A percentile compares a stretch with the other conserved stretches of the same genome.
phyloP scores from a whole-genome alignment of 35 echinoderm and acorn worm genomes.

The Anneissia japonica region DNA sequence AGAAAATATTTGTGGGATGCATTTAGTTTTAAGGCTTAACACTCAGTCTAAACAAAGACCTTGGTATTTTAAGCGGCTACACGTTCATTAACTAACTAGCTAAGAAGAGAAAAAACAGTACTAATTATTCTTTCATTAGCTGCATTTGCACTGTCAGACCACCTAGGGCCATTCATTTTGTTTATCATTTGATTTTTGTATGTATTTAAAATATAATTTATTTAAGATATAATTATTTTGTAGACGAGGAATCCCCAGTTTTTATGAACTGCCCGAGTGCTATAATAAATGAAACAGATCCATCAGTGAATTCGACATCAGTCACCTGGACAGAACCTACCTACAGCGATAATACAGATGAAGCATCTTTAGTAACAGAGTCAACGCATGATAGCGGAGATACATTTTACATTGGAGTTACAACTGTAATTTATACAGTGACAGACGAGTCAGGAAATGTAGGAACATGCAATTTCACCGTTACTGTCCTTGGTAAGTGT shows the following conservation, averaged over 20 bases:
- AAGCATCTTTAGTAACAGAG: background rate
- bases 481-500: constrained; percentile 30
- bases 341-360: background rate
- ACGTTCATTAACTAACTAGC: too few species aligned
- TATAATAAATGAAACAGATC: background rate
- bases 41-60: too few species aligned
- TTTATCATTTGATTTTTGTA: too few species aligned
- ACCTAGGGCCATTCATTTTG: too few species aligned
- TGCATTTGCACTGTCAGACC: too few species aligned
- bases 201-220: too few species aligned
- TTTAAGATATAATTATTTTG: too few species aligned
- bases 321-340: background rate
- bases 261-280: background rate
- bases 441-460: constrained; percentile 26
- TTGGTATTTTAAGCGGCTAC: too few species aligned
- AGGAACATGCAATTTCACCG: constrained; percentile 27
- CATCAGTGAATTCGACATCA: background rate
- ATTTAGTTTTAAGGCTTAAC: too few species aligned
- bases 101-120: too few species aligned
- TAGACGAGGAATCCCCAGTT: background rate
- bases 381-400: constrained; percentile 5
- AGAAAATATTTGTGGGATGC: too few species aligned
- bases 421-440: constrained; percentile 10
- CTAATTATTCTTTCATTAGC: too few species aligned
- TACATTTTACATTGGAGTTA: constrained; percentile 14